Conservation (phyloP, 2,888 invertebrate species). For the Ophion slaviceki region DNA sequence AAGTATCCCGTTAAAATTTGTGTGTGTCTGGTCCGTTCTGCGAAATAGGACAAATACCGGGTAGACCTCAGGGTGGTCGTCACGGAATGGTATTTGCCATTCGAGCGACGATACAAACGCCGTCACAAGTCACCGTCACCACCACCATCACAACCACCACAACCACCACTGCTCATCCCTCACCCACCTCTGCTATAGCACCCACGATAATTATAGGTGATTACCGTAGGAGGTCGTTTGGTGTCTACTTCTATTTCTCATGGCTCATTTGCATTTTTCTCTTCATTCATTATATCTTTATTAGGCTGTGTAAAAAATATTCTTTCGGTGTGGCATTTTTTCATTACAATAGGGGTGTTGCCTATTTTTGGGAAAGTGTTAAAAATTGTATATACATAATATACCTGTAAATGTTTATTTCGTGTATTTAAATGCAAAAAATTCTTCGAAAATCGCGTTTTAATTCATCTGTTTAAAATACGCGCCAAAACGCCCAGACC, state of each 20-base stretch:
- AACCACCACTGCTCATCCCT: conserved; percentile 80
- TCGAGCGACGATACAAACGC: conserved; percentile 82
- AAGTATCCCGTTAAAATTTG: neutral
- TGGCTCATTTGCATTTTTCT: neutral
- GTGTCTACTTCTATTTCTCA: conserved; percentile 67
- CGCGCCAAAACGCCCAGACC: too few relatives aligned
- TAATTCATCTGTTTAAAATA: too few relatives aligned
- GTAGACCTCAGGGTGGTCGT: conserved; percentile 87
- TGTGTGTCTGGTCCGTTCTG: conserved; percentile 71
- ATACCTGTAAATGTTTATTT: too few relatives aligned
- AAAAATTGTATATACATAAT: too few relatives aligned
- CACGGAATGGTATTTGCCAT: conserved; percentile 88
- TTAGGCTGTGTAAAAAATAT: too few relatives aligned
- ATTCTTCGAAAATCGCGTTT: too few relatives aligned
- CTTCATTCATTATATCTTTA: too few relatives aligned
- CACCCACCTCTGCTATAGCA: conserved; percentile 82
- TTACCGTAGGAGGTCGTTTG: conserved; percentile 78
- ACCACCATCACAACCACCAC: conserved; percentile 72
- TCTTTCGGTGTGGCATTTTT: neutral
- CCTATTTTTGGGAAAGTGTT: too few relatives aligned
- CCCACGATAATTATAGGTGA: conserved; percentile 83
- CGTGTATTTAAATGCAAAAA: too few relatives aligned
- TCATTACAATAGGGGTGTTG: too few relatives aligned
- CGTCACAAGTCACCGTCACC: conserved; percentile 73
- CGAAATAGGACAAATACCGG: conserved; percentile 86